Conservation (phyloP, 1,140 invertebrate genomes). For the Parasteatoda tepidariorum region DNA sequence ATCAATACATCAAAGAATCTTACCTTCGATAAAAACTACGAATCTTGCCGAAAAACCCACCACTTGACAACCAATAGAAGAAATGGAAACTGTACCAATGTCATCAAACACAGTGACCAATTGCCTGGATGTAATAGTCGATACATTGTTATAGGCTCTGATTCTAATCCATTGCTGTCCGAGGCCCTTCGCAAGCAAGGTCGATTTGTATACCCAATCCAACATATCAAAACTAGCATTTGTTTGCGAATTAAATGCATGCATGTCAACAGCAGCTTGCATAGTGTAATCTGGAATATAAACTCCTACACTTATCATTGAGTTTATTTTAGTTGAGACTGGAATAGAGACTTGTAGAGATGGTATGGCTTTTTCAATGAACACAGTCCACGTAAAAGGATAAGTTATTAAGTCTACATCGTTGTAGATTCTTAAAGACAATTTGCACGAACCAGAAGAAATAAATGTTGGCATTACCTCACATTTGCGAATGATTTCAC, state of each 20-base stretch:
- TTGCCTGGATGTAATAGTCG: background rate
- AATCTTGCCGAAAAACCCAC: background rate
- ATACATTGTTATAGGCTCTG: constrained; percentile 29
- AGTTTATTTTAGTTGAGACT: background rate
- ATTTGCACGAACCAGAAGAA: background rate
- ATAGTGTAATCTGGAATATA: background rate
- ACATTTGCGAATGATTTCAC: background rate
- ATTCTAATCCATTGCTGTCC: background rate
- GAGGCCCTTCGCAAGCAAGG: background rate
- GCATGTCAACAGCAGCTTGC: background rate
- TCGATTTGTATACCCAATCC: background rate
- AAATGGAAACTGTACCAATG: background rate
- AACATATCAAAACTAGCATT: no score
- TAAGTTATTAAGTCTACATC: background rate
- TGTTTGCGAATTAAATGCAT: background rate
- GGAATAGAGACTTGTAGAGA: background rate
- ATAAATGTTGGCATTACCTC: background rate
- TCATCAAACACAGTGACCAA: background rate
- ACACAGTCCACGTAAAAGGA: background rate
- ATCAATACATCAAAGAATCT: no score
- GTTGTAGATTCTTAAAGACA: background rate
- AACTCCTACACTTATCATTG: background rate
- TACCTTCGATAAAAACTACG: constrained; percentile 9
- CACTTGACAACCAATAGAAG: background rate
- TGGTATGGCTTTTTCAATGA: constrained; percentile 1